A percentile compares a stretch with the other conserved stretches of the same genome.
These are phyloP conservation scores for Zaprionus ornatus DNA, from an alignment of 1,140 invertebrate species.

Conservation along the genomic window DNA sequence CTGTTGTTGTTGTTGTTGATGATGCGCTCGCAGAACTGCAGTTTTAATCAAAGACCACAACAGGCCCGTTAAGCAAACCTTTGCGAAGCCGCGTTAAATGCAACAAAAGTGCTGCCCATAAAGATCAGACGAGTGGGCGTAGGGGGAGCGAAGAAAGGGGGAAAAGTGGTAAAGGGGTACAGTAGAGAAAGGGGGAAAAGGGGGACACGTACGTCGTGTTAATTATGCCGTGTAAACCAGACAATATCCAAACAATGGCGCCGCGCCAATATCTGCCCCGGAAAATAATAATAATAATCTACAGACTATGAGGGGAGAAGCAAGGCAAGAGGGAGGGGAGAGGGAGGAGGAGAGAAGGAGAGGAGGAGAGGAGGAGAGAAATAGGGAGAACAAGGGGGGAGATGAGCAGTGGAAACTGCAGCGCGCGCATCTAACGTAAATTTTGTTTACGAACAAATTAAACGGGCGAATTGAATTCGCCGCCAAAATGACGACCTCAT, in stretches of 20 bases:
- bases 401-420: background rate
- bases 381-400: too few relatives aligned
- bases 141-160: background rate
- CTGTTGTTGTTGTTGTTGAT: constrained; percentile 21
- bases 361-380: too few relatives aligned
- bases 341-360: too few relatives aligned
- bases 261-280: constrained; percentile 43
- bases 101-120: constrained; percentile 60
- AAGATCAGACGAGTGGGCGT: constrained; percentile 33
- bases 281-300: constrained; percentile 24
- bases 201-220: constrained; percentile 25
- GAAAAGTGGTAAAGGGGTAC: too few relatives aligned
- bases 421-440: constrained; percentile 15
- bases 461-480: constrained; percentile 73
- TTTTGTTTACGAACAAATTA: constrained; percentile 63
- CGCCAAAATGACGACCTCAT: constrained; percentile 42
- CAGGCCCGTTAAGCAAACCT: constrained; percentile 26
- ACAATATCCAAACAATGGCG: constrained; percentile 53
- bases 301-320: too few relatives aligned
- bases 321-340: too few relatives aligned
- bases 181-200: background rate
- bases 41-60: constrained; percentile 47
- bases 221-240: constrained; percentile 65
- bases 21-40: constrained; percentile 49
- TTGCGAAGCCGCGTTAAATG: constrained; percentile 32